Conservation (phyloP, 2,113 vertebrate species). For the Callithrix jacchus region DNA sequence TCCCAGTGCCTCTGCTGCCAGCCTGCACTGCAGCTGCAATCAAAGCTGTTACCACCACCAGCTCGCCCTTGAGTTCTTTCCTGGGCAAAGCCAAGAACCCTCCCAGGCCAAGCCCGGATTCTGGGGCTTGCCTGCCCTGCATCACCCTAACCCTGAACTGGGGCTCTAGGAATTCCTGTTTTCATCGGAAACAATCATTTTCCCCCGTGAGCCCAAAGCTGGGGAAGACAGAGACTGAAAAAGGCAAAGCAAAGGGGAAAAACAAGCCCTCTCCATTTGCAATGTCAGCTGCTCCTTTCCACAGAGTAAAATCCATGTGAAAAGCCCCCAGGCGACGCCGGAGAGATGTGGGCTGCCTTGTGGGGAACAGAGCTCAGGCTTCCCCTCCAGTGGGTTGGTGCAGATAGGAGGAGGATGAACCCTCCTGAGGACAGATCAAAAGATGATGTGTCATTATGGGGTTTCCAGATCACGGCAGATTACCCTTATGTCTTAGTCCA, state of each 20-base stretch:
- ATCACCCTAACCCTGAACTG: background rate
- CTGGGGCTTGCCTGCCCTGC: no score
- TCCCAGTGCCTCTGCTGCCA: no score
- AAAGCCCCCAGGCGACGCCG: background rate
- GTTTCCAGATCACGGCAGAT: background rate
- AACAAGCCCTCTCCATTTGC: background rate
- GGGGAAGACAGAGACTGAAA: background rate
- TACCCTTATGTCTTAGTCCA: background rate
- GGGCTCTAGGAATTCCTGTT: background rate
- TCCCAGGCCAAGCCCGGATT: no score
- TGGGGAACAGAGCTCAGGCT: no score
- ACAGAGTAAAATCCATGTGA: background rate
- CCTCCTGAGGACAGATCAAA: background rate
- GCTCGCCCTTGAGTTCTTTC: no score
- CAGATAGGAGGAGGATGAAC: background rate
- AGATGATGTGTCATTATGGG: rapidly evolving
- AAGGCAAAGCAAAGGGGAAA: background rate
- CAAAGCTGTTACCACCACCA: no score
- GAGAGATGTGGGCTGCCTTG: background rate
- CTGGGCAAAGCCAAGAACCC: no score
- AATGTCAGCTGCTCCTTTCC: background rate
- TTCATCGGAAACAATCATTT: background rate
- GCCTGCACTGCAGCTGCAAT: no score
- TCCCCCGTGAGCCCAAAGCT: background rate
- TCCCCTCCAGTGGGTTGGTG: background rate